Percentiles rank a stretch among this genome's conserved stretches.
These are phyloP conservation scores for Aphodius granarius DNA, from an alignment of 2,888 invertebrate genomes.

Conservation along the genomic window DNA sequence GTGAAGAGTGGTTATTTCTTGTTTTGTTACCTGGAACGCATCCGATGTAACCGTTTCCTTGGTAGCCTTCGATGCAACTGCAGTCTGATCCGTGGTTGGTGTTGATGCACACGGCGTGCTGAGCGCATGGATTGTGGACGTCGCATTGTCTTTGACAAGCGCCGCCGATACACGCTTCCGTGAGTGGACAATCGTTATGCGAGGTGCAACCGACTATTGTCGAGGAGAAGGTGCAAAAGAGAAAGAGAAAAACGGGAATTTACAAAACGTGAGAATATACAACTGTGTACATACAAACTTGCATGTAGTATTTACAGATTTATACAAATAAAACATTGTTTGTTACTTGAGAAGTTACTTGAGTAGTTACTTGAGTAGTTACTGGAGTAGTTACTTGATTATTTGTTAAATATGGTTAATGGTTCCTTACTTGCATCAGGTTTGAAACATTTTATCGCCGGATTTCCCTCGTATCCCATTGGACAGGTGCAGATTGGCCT, in stretches of 20 bases:
- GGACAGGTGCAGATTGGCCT: slow-evolving; percentile 82
- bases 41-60: slow-evolving; percentile 83
- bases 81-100: slow-evolving; percentile 86
- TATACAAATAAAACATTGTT: slow-evolving; percentile 4
- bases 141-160: slow-evolving; percentile 87
- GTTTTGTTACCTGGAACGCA: slow-evolving; percentile 72
- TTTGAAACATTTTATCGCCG: slow-evolving; percentile 77
- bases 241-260: slow-evolving; percentile 19
- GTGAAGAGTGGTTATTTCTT: neutral
- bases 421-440: slow-evolving; percentile 72
- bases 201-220: slow-evolving; percentile 80
- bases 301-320: slow-evolving; percentile 13
- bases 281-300: slow-evolving; percentile 13
- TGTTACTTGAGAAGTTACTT: neutral
- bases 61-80: slow-evolving; percentile 81
- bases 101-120: slow-evolving; percentile 84
- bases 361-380: neutral
- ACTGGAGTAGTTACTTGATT: neutral
- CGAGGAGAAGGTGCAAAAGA: slow-evolving; percentile 44
- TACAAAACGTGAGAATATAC: slow-evolving; percentile 11
- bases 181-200: slow-evolving; percentile 83
- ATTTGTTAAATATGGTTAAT: slow-evolving; percentile 17
- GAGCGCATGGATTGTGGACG: slow-evolving; percentile 80
- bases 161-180: slow-evolving; percentile 83
- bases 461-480: slow-evolving; percentile 79